phyloP scores from a whole-genome alignment of 2,797 vertebrate species.

The Phrynocephalus vlangalii region DNA sequence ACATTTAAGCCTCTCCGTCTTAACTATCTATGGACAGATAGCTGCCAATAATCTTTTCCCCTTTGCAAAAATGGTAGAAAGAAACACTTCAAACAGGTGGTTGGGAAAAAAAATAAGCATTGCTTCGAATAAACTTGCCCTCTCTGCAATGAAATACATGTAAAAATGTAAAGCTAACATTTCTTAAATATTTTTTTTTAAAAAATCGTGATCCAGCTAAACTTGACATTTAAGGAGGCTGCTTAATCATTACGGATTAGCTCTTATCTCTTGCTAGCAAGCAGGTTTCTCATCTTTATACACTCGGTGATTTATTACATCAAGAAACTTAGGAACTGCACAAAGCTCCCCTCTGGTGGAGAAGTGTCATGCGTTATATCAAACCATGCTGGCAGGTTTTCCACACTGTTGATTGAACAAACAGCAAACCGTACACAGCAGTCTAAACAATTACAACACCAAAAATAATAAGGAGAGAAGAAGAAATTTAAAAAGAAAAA shows the following conservation, averaged over 20 bases:
- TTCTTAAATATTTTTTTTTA: constrained; percentile 71
- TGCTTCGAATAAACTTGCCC: constrained; percentile 68
- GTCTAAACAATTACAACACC: constrained; percentile 88
- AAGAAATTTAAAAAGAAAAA: constrained; percentile 76
- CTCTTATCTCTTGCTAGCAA: constrained; percentile 84
- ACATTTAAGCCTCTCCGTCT: constrained; percentile 43
- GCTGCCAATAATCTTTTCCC: constrained; percentile 62
- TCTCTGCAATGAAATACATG: constrained; percentile 48
- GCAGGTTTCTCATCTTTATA: constrained; percentile 83
- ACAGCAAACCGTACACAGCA: constrained; percentile 88
- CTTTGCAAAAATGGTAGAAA: constrained; percentile 64
- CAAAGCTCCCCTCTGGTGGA: constrained; percentile 81
- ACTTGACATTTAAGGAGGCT: constrained; percentile 83
- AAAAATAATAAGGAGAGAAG: constrained; percentile 80
- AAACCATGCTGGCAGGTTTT: constrained; percentile 88
- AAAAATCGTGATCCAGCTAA: constrained; percentile 81
- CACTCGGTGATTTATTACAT: constrained; percentile 84
- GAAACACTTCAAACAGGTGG: constrained; percentile 66
- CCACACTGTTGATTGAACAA: constrained; percentile 89
- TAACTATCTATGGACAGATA: constrained; percentile 44
- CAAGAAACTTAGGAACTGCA: constrained; percentile 81
- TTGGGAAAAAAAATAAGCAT: constrained; percentile 61
- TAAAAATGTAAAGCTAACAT: constrained; percentile 61
- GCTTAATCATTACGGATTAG: constrained; percentile 84
- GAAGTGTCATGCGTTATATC: constrained; percentile 85